Percentiles rank a stretch among this genome's conserved stretches.
Conservation (phyloP, 2,888 invertebrate genomes). For the Sinotaia quadrata region DNA sequence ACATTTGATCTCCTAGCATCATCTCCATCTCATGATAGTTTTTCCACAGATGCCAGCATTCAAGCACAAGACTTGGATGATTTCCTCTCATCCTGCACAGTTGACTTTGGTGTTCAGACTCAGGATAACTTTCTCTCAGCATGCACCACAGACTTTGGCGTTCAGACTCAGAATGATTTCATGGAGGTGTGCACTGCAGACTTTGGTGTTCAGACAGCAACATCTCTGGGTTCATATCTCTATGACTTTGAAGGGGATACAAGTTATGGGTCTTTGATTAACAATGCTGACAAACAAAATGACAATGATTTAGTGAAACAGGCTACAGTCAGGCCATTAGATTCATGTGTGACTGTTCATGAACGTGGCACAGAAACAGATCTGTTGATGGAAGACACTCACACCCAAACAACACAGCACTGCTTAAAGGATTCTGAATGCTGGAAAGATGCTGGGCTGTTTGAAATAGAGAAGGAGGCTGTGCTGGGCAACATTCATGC, state of each 20-base stretch:
- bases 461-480: not conserved
- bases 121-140: constrained; percentile 7
- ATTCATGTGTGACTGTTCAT: constrained; percentile 10
- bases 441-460: not conserved
- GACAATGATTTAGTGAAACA: not conserved
- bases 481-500: not conserved
- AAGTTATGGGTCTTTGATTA: not conserved
- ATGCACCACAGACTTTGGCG: constrained; percentile 19
- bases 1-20: constrained; percentile 2
- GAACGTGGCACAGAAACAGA: constrained; percentile 24
- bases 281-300: not conserved
- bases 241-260: not conserved
- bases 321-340: too few relatives aligned
- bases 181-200: constrained; percentile 5
- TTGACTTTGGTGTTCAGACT: constrained; percentile 17
- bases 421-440: not conserved
- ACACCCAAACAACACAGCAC: constrained; percentile 15
- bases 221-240: constrained; percentile 5
- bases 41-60: not conserved
- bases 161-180: constrained; percentile 7
- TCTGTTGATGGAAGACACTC: constrained; percentile 6
- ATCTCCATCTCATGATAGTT: not conserved
- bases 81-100: constrained; percentile 3
- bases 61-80: constrained; percentile 7
- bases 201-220: constrained; percentile 17